Evolutionary conservation across 2,888 invertebrate species (phyloP).

Genomic region (Mycalesis mineus): DNA sequence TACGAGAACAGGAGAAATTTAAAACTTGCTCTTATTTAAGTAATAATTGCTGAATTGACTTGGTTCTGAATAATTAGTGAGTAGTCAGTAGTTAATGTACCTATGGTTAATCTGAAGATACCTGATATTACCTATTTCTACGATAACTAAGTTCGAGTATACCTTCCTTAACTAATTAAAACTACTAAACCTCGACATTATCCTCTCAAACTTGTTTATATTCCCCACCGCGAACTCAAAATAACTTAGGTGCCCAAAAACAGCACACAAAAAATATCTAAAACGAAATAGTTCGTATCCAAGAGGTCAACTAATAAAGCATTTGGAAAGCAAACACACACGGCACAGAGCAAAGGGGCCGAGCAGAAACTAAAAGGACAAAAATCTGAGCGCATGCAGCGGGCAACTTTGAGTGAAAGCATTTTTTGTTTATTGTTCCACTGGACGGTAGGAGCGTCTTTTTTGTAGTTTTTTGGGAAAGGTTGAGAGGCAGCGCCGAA

Average conservation of each 20-base stretch:
- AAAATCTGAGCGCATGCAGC: slow-evolving; percentile 9
- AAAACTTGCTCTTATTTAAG: no score
- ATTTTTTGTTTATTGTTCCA: slow-evolving; percentile 18
- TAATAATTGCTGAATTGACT: no score
- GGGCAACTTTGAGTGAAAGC: slow-evolving; percentile 19
- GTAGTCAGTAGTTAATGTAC: no score
- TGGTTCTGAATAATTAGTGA: no score
- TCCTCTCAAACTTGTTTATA: neutral
- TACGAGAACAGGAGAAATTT: no score
- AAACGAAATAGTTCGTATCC: slow-evolving; percentile 10
- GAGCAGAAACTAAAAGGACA: slow-evolving; percentile 13
- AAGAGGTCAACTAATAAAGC: slow-evolving; percentile 14
- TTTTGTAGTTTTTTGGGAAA: slow-evolving; percentile 10
- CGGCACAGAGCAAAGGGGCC: slow-evolving; percentile 11
- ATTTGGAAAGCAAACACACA: slow-evolving; percentile 12
- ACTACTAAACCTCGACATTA: neutral
- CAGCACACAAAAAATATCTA: neutral
- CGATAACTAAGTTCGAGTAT: no score
- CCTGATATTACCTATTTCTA: no score
- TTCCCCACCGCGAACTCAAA: no score
- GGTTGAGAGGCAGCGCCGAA: neutral
- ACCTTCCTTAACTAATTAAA: no score
- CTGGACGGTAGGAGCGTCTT: slow-evolving; percentile 9
- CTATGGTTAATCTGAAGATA: no score
- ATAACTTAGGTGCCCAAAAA: neutral